phyloP scores from a whole-genome alignment of 2,797 vertebrate genomes.

The Platyrinchus mystaceus region DNA sequence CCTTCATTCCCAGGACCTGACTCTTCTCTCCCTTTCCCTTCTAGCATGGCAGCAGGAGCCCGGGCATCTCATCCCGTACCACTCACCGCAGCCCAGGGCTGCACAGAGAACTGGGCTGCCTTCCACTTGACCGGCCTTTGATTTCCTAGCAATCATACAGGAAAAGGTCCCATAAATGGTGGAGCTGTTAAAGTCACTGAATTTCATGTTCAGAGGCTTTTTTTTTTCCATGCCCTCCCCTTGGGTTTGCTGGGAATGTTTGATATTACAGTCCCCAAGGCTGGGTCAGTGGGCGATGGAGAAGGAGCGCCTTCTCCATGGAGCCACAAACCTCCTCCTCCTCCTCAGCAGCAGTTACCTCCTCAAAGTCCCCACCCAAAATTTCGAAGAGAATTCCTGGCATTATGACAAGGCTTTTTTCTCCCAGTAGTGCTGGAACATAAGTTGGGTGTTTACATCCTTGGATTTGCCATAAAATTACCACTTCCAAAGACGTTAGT shows the following conservation, averaged over 20 bases:
- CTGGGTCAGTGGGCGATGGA: fast-evolving
- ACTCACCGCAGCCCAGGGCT: fast-evolving
- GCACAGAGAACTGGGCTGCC: not conserved
- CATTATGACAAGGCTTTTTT: not conserved
- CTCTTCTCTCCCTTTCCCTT: not conserved
- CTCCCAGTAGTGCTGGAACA: not conserved
- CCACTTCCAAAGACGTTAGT: not conserved
- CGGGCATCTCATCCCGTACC: fast-evolving
- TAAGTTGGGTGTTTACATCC: not conserved
- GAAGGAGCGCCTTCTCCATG: fast-evolving
- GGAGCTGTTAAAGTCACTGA: not conserved
- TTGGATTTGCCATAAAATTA: not conserved
- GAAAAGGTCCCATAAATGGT: not conserved
- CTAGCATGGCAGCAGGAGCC: fast-evolving
- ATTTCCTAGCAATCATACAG: not conserved
- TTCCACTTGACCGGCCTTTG: not conserved
- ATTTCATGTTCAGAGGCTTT: not conserved
- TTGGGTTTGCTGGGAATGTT: not conserved
- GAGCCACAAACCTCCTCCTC: not conserved
- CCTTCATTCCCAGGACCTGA: not conserved
- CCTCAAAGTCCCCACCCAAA: not conserved
- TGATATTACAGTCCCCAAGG: not conserved
- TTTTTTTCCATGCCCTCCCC: not conserved
- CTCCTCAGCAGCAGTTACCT: not conserved
- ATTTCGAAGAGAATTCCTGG: not conserved